These are phyloP conservation scores for Argyrosomus regius DNA, from an alignment of 2,797 vertebrate species.

Conservation along the genomic window DNA sequence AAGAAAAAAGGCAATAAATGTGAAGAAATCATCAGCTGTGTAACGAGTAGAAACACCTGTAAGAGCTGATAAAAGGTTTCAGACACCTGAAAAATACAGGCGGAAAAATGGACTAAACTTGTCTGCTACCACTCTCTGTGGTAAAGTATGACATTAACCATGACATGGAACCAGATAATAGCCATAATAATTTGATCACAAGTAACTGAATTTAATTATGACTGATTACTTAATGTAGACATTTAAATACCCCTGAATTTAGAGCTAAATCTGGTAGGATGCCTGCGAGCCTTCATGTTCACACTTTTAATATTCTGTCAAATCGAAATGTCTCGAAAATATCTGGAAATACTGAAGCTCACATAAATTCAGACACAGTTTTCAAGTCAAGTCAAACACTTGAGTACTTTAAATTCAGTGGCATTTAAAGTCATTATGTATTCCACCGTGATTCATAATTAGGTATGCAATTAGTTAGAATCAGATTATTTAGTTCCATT, in stretches of 20 bases:
- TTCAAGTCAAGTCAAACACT: not conserved
- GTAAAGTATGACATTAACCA: not conserved
- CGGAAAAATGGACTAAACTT: not conserved
- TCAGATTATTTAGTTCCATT: not conserved
- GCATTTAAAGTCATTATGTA: no score
- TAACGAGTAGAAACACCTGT: no score
- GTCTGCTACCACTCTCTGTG: not conserved
- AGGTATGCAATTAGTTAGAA: not conserved
- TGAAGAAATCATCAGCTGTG: no score
- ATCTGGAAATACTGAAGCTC: not conserved
- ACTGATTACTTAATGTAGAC: not conserved
- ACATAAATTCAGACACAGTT: not conserved
- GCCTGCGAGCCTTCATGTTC: not conserved
- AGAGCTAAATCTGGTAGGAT: not conserved
- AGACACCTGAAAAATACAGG: no score
- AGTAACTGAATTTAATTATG: not conserved
- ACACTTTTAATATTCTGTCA: not conserved
- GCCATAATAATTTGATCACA: no score
- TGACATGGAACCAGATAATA: not conserved
- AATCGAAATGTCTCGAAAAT: not conserved
- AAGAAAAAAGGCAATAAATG: not conserved
- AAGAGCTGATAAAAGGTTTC: not conserved
- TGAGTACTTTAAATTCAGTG: not conserved
- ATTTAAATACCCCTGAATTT: not conserved
- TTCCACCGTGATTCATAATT: not conserved